Evolutionary conservation across 2,888 invertebrate genomes (phyloP).

Genomic region (Elysia crispata): DNA sequence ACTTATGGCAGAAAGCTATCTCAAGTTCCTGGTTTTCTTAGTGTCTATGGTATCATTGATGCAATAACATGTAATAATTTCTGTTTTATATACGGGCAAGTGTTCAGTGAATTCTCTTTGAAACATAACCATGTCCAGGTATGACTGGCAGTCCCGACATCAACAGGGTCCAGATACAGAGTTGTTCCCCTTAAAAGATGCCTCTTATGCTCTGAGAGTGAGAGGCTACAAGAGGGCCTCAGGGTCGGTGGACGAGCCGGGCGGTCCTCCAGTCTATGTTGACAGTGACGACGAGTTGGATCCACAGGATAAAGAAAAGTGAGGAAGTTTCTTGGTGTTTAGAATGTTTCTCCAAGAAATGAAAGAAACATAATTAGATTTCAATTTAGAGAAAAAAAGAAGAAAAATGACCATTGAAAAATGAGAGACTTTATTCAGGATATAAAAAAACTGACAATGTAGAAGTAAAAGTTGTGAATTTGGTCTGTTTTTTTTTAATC

Average conservation of each 20-base stretch:
- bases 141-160: constrained; percentile 82
- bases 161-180: constrained; percentile 98
- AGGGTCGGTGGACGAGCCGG: constrained; percentile 36
- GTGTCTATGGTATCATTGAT: no score
- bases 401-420: neutral
- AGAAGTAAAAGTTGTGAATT: no score
- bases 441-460: no score
- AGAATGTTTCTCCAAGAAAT: no score
- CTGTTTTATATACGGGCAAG: no score
- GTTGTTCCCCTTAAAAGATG: constrained; percentile 93
- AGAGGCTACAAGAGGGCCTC: constrained; percentile 57
- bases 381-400: neutral
- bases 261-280: neutral
- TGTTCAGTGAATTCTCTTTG: no score
- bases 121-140: constrained; percentile 41
- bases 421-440: no score
- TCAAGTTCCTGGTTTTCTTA: no score
- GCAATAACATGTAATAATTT: no score
- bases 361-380: neutral
- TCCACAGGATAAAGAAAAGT: constrained; percentile 42
- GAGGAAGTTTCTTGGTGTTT: neutral
- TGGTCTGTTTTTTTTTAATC: no score
- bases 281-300: constrained; percentile 39
- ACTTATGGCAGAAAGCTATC: no score
- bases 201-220: constrained; percentile 88